These are phyloP conservation scores for Argyresthia albistria DNA, from an alignment of 2,888 invertebrate species.

Conservation along the genomic window DNA sequence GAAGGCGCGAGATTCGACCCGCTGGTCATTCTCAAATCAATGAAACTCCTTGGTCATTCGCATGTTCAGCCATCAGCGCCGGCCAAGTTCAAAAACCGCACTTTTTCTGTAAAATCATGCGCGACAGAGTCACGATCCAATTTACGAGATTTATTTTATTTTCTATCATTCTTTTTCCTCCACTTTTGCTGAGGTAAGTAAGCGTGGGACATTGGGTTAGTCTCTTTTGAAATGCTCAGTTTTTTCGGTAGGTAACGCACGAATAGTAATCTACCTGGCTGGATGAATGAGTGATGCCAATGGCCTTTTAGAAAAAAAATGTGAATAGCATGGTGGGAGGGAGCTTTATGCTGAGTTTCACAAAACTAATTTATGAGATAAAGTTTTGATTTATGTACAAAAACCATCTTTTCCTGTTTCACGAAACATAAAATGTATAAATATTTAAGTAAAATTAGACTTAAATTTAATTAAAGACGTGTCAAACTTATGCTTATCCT, in stretches of 20 bases:
- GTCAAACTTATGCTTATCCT: no score
- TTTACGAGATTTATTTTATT: conserved; percentile 10
- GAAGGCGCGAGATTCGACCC: no score
- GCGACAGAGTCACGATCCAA: conserved; percentile 5
- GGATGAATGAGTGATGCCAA: not conserved
- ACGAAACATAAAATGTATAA: no score
- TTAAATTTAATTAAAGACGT: no score
- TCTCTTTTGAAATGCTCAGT: conserved; percentile 3
- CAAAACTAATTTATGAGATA: no score
- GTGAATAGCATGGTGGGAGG: not conserved
- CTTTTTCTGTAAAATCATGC: not conserved
- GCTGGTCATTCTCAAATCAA: no score
- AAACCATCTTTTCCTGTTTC: no score
- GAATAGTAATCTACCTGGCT: not conserved
- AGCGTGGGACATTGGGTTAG: conserved; percentile 18
- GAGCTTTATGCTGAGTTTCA: no score
- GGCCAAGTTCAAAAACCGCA: not conserved
- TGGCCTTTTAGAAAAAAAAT: not conserved
- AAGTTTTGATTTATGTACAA: no score
- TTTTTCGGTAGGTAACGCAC: conserved; percentile 1
- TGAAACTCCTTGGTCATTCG: no score
- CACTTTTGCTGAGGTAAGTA: not conserved
- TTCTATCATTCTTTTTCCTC: conserved; percentile 9
- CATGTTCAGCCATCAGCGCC: not conserved
- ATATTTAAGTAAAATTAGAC: no score